These are phyloP conservation scores for Cuniculus paca DNA, from an alignment of 2,797 vertebrate species.

Conservation along the genomic window DNA sequence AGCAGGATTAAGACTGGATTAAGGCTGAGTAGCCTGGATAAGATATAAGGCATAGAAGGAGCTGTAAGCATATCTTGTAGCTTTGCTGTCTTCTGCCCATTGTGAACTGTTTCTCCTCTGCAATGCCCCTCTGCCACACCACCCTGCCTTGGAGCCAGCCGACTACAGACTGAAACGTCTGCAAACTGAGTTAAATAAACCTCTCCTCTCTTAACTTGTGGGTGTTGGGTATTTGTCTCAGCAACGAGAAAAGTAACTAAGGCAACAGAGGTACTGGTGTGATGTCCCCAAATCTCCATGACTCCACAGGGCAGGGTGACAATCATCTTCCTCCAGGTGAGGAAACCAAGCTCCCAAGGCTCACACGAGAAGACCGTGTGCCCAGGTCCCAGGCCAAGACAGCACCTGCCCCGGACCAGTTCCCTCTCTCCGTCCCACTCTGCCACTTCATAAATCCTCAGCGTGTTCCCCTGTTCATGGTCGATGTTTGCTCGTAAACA, in stretches of 20 bases:
- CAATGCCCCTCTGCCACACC: too few species aligned
- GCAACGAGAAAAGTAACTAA: not conserved
- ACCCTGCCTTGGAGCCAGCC: not conserved
- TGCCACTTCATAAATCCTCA: not conserved
- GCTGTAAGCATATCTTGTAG: not conserved
- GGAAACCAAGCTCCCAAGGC: slow-evolving; percentile 36
- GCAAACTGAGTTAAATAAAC: not conserved
- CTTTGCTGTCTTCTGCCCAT: not conserved
- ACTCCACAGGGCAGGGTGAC: not conserved
- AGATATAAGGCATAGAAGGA: not conserved
- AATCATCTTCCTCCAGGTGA: not conserved
- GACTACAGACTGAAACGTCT: not conserved
- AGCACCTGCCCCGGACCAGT: not conserved
- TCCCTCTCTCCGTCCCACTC: not conserved
- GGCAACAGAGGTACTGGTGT: not conserved
- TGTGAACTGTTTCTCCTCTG: too few species aligned
- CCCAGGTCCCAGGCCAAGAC: not conserved
- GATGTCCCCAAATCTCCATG: not conserved
- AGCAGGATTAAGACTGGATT: not conserved
- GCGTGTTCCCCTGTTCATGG: not conserved
- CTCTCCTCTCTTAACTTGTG: too few species aligned
- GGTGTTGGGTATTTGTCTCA: not conserved
- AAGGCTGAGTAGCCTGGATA: not conserved
- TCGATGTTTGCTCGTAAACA: not conserved
- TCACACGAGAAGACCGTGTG: not conserved